Evolutionary conservation across 2,113 vertebrate genomes (phyloP).

Genomic region (Oenanthe melanoleuca): DNA sequence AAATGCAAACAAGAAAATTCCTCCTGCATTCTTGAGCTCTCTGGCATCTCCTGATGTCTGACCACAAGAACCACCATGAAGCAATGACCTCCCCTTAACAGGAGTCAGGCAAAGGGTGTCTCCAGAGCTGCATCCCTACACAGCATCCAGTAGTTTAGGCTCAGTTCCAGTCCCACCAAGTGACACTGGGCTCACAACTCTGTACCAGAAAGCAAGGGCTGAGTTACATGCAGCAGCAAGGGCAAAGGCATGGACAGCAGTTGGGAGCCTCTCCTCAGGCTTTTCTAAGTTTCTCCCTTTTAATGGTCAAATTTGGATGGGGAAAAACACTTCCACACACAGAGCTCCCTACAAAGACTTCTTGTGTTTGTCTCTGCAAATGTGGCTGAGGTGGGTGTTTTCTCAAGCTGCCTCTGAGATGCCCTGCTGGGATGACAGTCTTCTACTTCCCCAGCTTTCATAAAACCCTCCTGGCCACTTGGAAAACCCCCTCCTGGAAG

Average conservation of each 20-base stretch:
- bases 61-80: slow-evolving; percentile 38
- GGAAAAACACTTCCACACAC: neutral
- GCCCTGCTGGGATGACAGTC: neutral
- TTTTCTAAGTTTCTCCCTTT: neutral
- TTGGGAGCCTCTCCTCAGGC: neutral
- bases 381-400: neutral
- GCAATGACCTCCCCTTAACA: neutral
- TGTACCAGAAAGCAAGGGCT: neutral
- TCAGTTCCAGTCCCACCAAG: accelerated
- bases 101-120: neutral
- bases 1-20: neutral
- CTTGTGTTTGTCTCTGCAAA: neutral
- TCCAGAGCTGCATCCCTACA: neutral
- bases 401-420: neutral
- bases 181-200: neutral
- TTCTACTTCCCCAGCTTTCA: neutral
- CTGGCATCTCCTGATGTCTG: slow-evolving; percentile 35
- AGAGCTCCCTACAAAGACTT: neutral
- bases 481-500: neutral
- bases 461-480: neutral
- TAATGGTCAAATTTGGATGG: neutral
- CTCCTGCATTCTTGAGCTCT: neutral
- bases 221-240: neutral
- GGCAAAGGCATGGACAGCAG: neutral
- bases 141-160: neutral